phyloP scores from a whole-genome alignment of 1,140 invertebrate species.

The Bemisia tabaci region DNA sequence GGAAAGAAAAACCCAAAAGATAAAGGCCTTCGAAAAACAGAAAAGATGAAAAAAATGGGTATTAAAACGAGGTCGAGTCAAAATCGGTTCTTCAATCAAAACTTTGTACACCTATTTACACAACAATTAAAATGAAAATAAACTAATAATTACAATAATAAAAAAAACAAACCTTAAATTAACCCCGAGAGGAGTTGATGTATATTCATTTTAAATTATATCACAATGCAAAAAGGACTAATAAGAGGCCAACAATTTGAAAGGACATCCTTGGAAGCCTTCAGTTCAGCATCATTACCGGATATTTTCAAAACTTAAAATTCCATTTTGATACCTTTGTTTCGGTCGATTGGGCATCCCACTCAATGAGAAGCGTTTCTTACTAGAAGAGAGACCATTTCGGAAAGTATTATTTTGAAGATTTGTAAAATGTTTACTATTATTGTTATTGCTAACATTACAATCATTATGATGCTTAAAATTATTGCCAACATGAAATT shows the following conservation, averaged over 20 bases:
- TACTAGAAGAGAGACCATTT: not conserved
- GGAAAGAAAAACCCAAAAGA: no score
- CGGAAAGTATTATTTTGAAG: not conserved
- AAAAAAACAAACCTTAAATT: not conserved
- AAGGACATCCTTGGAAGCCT: not conserved
- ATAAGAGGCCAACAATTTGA: not conserved
- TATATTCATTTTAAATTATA: constrained; percentile 1
- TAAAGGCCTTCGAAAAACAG: not conserved
- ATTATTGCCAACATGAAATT: not conserved
- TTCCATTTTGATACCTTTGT: not conserved
- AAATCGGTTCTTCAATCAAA: not conserved
- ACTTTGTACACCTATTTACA: not conserved
- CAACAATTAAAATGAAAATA: not conserved
- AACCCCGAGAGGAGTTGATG: not conserved
- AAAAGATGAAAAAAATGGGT: not conserved
- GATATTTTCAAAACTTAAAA: not conserved
- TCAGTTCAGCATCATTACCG: not conserved
- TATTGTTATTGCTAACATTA: not conserved
- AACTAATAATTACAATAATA: not conserved
- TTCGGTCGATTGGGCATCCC: not conserved
- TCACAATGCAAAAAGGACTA: not conserved
- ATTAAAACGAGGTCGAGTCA: not conserved
- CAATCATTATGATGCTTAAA: not conserved
- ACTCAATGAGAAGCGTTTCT: not conserved
- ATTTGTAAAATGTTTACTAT: not conserved